These are phyloP conservation scores for Thera britannica DNA, from an alignment of 2,888 invertebrate genomes.

Conservation along the genomic window DNA sequence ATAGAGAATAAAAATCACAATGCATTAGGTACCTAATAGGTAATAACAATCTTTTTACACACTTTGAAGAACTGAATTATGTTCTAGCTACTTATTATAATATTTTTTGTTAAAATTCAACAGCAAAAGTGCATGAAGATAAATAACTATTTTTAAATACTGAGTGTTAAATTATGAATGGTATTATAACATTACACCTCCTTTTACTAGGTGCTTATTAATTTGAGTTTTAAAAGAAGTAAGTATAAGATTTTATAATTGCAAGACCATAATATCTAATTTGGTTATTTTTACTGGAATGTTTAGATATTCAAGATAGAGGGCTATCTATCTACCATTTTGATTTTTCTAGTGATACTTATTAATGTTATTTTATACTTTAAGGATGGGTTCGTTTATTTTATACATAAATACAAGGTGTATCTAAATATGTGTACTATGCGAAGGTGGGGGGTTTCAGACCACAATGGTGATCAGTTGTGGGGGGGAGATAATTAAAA, in stretches of 20 bases:
- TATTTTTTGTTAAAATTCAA: conserved; percentile 11
- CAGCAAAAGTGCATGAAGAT: conserved; percentile 12
- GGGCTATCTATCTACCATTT: conserved; percentile 1
- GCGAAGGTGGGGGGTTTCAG: no score
- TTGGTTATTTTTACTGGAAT: conserved; percentile 23
- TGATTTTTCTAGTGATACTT: no score
- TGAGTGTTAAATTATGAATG: conserved; percentile 8
- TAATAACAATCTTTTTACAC: conserved; percentile 56
- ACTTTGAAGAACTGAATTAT: conserved; percentile 56
- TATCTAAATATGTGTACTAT: no score
- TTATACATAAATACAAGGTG: neutral
- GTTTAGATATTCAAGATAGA: conserved; percentile 10
- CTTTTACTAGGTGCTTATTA: neutral
- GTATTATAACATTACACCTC: neutral
- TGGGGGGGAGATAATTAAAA: no score
- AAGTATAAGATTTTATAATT: neutral
- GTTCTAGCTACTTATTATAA: neutral
- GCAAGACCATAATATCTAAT: conserved; percentile 3
- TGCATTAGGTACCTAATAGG: conserved; percentile 55
- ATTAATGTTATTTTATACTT: no score
- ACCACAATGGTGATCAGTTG: no score
- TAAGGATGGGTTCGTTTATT: no score
- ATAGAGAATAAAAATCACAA: conserved; percentile 80
- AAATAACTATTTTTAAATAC: conserved; percentile 11
- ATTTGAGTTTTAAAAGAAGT: conserved; percentile 5